A percentile compares a stretch with the other conserved stretches of the same genome.
phyloP scores from a whole-genome alignment of 2,113 vertebrate species.

The Brachyhypopomus gauderio region DNA sequence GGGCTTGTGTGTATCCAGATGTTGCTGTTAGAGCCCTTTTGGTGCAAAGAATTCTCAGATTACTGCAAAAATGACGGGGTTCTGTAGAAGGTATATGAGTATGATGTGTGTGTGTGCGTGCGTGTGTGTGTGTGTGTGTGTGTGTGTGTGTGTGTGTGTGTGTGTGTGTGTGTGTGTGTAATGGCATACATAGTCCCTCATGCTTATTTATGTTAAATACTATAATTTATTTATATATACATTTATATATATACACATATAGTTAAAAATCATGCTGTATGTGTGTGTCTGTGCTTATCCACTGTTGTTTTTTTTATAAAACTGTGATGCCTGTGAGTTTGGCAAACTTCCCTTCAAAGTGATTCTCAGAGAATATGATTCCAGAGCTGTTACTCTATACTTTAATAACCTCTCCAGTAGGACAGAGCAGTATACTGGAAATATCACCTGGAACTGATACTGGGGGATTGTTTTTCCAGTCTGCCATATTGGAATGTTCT shows the following conservation, averaged over 20 bases:
- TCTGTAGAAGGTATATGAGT: constrained; percentile 9
- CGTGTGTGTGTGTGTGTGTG: constrained; percentile 19
- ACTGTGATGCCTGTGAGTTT: constrained; percentile 18
- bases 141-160: constrained; percentile 7
- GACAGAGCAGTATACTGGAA: constrained; percentile 22
- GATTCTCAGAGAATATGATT: constrained; percentile 21
- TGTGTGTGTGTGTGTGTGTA: not conserved
- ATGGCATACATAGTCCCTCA: not conserved
- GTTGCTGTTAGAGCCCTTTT: constrained; percentile 37
- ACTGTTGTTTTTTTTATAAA: not conserved
- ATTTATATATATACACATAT: not conserved
- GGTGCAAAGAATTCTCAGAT: constrained; percentile 26
- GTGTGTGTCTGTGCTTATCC: not conserved
- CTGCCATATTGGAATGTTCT: constrained; percentile 15
- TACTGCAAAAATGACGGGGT: constrained; percentile 30
- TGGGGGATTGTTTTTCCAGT: constrained; percentile 27
- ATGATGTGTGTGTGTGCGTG: constrained; percentile 30
- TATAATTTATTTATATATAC: not conserved
- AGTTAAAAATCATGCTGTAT: not conserved
- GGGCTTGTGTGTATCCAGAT: constrained; percentile 18
- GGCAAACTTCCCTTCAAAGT: constrained; percentile 17
- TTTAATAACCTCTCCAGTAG: constrained; percentile 32
- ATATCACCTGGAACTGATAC: constrained; percentile 35
- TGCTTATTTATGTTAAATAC: not conserved
- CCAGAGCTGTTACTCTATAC: constrained; percentile 40